phyloP scores from a whole-genome alignment of 2,888 invertebrate genomes.

The Sympetrum striolatum region DNA sequence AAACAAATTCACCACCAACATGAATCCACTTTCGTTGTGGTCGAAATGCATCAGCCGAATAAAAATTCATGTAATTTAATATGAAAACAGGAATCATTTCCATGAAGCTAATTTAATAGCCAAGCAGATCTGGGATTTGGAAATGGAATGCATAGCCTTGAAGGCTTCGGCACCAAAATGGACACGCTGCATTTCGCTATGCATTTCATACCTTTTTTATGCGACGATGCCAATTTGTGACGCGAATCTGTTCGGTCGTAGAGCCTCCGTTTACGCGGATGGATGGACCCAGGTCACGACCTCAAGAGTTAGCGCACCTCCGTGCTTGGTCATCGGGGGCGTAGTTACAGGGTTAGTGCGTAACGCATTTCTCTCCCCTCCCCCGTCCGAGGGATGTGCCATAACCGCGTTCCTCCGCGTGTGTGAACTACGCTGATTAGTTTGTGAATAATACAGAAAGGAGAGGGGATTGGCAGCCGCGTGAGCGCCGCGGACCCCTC shows the following conservation, averaged over 20 bases:
- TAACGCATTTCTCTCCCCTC: background rate
- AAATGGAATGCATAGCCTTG: too few relatives aligned
- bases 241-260: background rate
- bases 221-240: background rate
- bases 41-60: too few relatives aligned
- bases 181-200: too few relatives aligned
- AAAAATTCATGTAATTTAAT: too few relatives aligned
- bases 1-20: too few relatives aligned
- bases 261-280: background rate
- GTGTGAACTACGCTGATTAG: constrained; percentile 33
- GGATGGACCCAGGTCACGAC: background rate
- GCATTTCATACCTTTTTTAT: background rate
- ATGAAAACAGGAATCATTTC: too few relatives aligned
- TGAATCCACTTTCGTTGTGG: too few relatives aligned
- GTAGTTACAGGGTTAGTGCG: background rate
- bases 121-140: too few relatives aligned
- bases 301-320: background rate
- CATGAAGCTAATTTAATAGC: too few relatives aligned
- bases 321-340: background rate
- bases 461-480: background rate
- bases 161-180: too few relatives aligned
- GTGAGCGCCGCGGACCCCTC: background rate
- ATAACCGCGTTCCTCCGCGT: background rate
- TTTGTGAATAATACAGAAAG: constrained; percentile 22
- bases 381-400: background rate